phyloP scores from a whole-genome alignment of 2,797 vertebrate genomes.

The Falco berigora region DNA sequence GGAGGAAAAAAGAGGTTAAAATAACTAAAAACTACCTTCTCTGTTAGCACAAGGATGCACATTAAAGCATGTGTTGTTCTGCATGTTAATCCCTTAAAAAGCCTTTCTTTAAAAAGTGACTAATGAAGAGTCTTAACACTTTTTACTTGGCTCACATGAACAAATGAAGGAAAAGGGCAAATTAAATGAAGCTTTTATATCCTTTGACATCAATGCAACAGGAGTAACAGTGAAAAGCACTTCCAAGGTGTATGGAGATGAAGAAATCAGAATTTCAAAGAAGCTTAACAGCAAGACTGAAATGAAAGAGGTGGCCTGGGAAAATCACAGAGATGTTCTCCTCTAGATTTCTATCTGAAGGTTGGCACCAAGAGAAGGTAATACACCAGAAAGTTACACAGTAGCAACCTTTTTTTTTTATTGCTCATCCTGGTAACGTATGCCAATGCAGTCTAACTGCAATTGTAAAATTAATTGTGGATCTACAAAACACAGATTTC shows the following conservation, averaged over 20 bases:
- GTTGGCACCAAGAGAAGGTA: not conserved
- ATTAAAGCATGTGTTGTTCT: not conserved
- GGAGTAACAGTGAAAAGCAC: not conserved
- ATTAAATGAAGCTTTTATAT: not conserved
- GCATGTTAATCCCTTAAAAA: not conserved
- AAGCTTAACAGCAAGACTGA: not conserved
- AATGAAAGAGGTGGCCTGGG: not conserved
- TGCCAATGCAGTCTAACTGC: not conserved
- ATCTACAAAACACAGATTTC: not conserved
- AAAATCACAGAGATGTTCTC: not conserved
- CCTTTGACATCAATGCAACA: not conserved
- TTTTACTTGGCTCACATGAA: not conserved
- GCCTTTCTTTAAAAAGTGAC: not conserved
- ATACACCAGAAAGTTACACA: not conserved
- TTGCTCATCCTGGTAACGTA: not conserved
- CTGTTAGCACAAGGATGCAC: not conserved
- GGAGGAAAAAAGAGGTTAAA: not conserved
- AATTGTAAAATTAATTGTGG: not conserved
- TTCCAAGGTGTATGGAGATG: not conserved
- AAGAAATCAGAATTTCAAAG: not conserved
- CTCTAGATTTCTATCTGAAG: not conserved
- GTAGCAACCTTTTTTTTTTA: not conserved
- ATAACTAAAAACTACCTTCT: not conserved
- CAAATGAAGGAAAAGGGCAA: not conserved
- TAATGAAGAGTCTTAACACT: not conserved